Conservation (phyloP, 2,888 invertebrate genomes). For the Neoascia interrupta region DNA sequence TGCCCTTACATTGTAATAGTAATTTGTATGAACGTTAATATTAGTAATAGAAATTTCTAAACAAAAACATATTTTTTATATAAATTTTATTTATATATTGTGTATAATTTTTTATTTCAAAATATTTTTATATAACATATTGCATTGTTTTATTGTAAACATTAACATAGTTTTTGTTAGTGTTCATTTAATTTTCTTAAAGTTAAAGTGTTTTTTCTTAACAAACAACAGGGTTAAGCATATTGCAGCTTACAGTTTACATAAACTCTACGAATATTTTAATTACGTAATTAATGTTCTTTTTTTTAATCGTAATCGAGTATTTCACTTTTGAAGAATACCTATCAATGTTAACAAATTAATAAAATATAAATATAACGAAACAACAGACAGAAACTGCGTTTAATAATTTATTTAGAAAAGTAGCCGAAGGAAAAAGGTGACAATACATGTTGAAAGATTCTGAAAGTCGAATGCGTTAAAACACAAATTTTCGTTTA, state of each 20-base stretch:
- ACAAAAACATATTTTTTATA: slow-evolving; percentile 60
- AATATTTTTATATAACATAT: slow-evolving; percentile 40
- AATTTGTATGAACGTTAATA: slow-evolving; percentile 3
- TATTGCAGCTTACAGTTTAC: slow-evolving; percentile 52
- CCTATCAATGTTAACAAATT: no score
- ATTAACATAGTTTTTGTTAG: slow-evolving; percentile 63
- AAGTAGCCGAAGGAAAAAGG: no score
- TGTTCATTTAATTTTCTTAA: slow-evolving; percentile 51
- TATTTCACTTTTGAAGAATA: slow-evolving; percentile 29
- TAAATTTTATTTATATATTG: slow-evolving; percentile 61
- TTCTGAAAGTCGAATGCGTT: no score
- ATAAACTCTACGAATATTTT: slow-evolving; percentile 19
- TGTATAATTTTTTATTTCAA: slow-evolving; percentile 43
- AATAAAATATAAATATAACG: no score
- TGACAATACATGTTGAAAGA: no score
- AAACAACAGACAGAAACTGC: no score
- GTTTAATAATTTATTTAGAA: no score
- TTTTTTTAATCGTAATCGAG: slow-evolving; percentile 27
- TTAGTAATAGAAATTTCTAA: slow-evolving; percentile 17
- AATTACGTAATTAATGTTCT: slow-evolving; percentile 40
- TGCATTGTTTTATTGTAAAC: slow-evolving; percentile 42
- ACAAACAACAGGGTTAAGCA: slow-evolving; percentile 60
- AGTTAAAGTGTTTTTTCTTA: slow-evolving; percentile 36
- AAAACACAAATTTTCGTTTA: no score
- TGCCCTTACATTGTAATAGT: slow-evolving; percentile 44